Evolutionary conservation across 2,797 vertebrate species (phyloP).

Genomic region (Coregonus ussuriensis): DNA sequence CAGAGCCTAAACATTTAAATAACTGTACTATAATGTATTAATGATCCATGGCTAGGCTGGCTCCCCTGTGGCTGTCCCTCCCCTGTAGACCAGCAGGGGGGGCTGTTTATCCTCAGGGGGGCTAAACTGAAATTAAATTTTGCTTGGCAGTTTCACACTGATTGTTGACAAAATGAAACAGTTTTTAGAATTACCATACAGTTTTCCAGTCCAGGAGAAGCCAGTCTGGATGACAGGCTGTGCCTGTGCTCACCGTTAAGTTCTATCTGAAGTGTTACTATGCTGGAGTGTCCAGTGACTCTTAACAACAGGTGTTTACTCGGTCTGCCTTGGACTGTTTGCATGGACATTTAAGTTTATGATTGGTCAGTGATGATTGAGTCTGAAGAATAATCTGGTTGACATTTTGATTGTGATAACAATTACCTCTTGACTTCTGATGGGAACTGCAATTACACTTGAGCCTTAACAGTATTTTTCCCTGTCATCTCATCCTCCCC

Average conservation of each 20-base stretch:
- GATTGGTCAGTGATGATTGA: conserved; percentile 53
- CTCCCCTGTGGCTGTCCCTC: conserved; percentile 11
- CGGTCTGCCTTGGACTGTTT: conserved; percentile 27
- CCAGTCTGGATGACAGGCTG: conserved; percentile 43
- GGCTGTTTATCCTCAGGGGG: conserved; percentile 11
- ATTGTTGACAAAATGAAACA: background rate
- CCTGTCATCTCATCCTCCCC: conserved; percentile 59
- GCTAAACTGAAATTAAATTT: conserved; percentile 4
- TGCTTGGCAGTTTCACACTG: background rate
- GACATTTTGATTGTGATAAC: conserved; percentile 79
- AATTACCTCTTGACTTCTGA: conserved; percentile 74
- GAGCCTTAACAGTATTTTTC: conserved; percentile 63
- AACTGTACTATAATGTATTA: background rate
- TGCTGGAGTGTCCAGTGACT: background rate
- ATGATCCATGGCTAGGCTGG: background rate
- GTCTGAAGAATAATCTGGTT: conserved; percentile 62
- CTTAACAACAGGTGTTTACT: conserved; percentile 25
- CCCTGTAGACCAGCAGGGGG: conserved; percentile 47
- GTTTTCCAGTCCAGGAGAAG: conserved; percentile 22
- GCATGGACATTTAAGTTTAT: conserved; percentile 58
- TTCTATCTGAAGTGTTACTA: conserved; percentile 17
- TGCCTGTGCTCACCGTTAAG: conserved; percentile 39
- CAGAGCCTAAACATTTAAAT: background rate
- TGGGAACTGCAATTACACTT: conserved; percentile 63
- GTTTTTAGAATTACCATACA: no score